Base-by-base conservation (phyloP, 2,888 invertebrate species). In the Seira ritae region DNA sequence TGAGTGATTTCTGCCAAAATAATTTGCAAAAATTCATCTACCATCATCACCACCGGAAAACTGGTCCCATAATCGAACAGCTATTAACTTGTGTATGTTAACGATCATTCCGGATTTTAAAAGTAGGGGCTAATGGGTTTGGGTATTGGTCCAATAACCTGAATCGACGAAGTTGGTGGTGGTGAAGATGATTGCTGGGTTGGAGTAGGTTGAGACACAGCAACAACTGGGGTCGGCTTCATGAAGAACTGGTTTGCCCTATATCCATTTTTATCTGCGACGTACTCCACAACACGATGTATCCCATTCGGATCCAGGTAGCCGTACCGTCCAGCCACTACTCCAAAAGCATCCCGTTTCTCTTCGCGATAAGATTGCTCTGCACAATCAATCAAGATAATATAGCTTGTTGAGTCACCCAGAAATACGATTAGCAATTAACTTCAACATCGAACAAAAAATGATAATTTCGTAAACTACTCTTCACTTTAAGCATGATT, bases 291-390 rank as follows among this genome's bases (percentile, higher is more conserved):
- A 8, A 93, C 91, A 78, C 93, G 92, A 0, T 94, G 91, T 69
- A 90, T 92, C 0, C 95, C 95, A 88, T 93, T 92, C 0, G 94
- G 92, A 78, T 94, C 93, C 1, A 94, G 90, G 89, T 94, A 94
- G 0, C 95, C 95, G 89, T 95, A 95, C 87, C 93, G 94, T 1
- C 96, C 96, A 0, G 92, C 91, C 0, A 95, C 93, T 1, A 95
- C 94, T 20, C 95, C 95, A 90, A 95, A 95, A 0, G 93, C 90
- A 85, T 93, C 93, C 42, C 94, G 92, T 87, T 94, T 94, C 90
- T 96, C 96, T 72, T 93, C 93, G 1, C 95, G 92, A 89, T 94
- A 95, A 90, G 95, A 95, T 4, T 92, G 92, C 88, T 95, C 84
- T 77, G 20, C 12, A 42, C 6, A 42, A 42, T 42, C 46, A 42